These are phyloP conservation scores for Phortica variegata DNA, from an alignment of 1,140 invertebrate species.

Conservation along the genomic window DNA sequence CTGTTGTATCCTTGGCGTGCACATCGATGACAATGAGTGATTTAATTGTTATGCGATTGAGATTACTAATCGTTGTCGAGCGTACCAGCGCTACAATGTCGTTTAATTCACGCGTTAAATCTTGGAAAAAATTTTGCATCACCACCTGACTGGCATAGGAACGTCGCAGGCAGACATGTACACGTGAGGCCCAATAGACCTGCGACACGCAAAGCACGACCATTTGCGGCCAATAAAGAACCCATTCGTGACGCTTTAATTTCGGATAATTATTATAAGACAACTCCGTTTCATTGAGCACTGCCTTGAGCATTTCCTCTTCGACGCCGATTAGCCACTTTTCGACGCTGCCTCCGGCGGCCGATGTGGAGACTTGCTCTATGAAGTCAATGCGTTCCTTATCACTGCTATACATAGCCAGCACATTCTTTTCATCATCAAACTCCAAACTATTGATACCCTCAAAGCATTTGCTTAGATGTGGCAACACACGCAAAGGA, in stretches of 20 bases:
- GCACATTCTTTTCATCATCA: slow-evolving; percentile 75
- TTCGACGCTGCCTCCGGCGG: slow-evolving; percentile 86
- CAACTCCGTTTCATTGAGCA: slow-evolving; percentile 71
- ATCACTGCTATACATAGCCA: slow-evolving; percentile 83
- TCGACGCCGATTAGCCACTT: slow-evolving; percentile 89
- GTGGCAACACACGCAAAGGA: slow-evolving; percentile 82
- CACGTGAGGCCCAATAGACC: slow-evolving; percentile 84
- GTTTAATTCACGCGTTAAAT: slow-evolving; percentile 63
- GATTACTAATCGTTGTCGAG: slow-evolving; percentile 62
- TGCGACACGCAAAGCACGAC: slow-evolving; percentile 83
- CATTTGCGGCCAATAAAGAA: slow-evolving; percentile 85
- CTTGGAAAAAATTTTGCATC: slow-evolving; percentile 61
- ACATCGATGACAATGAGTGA: slow-evolving; percentile 89
- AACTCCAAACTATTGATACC: slow-evolving; percentile 73
- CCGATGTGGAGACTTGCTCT: slow-evolving; percentile 71
- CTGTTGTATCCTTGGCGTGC: slow-evolving; percentile 85
- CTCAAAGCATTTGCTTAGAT: slow-evolving; percentile 91
- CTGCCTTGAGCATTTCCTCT: slow-evolving; percentile 76
- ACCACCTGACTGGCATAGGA: slow-evolving; percentile 59
- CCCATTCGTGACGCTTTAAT: slow-evolving; percentile 71
- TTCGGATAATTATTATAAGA: slow-evolving; percentile 72
- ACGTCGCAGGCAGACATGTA: slow-evolving; percentile 67
- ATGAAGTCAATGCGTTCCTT: slow-evolving; percentile 75
- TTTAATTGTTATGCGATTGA: slow-evolving; percentile 76
- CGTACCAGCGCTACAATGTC: slow-evolving; percentile 67